phyloP scores from a whole-genome alignment of 2,113 vertebrate genomes.

The Copsychus sechellarum region DNA sequence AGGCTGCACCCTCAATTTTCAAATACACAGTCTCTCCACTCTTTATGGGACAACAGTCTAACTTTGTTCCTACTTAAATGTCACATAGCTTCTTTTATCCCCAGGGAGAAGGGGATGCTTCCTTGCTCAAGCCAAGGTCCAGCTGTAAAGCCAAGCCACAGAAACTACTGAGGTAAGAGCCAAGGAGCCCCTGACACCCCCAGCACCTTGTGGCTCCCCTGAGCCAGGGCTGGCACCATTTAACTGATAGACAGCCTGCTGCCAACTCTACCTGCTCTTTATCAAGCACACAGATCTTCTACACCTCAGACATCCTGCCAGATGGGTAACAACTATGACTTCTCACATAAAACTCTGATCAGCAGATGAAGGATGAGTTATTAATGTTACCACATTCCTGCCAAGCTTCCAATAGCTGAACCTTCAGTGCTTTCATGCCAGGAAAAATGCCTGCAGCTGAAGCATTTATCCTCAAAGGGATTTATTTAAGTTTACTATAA shows the following conservation, averaged over 20 bases:
- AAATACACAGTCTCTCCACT: background rate
- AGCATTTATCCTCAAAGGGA: conserved; percentile 17
- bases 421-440: conserved; percentile 3
- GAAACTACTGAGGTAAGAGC: background rate
- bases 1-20: background rate
- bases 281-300: background rate
- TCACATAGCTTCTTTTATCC: background rate
- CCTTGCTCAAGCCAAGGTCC: background rate
- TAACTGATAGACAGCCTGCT: background rate
- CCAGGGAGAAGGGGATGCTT: background rate
- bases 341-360: background rate
- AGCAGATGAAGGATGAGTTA: conserved; percentile 42
- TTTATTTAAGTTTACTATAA: conserved; percentile 4
- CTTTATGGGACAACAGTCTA: background rate
- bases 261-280: background rate
- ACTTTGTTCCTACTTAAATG: background rate
- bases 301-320: background rate
- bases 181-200: background rate
- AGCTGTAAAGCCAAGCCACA: background rate
- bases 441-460: conserved; percentile 19
- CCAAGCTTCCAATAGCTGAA: conserved; percentile 36
- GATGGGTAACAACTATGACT: background rate
- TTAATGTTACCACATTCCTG: background rate
- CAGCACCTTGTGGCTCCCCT: background rate
- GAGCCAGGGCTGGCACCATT: fast-evolving